Evolutionary conservation across 2,113 vertebrate species (phyloP).

Genomic region (Myotis lucifugus): DNA sequence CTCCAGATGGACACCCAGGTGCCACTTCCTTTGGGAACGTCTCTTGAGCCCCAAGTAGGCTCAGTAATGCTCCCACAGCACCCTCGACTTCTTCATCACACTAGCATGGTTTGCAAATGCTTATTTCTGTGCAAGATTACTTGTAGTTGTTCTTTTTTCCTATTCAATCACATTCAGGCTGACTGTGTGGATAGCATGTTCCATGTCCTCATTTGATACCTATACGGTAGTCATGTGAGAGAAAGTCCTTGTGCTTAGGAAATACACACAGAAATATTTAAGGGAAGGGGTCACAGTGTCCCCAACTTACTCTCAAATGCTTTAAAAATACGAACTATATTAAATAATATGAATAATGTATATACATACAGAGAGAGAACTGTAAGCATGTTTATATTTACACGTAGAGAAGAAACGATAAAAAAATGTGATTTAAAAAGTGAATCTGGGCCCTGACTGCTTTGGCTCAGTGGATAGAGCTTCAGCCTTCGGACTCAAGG

Average conservation of each 20-base stretch:
- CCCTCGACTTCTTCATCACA: background rate
- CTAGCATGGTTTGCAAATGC: background rate
- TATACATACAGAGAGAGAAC: background rate
- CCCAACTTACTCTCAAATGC: background rate
- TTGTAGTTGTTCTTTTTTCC: background rate
- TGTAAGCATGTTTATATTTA: background rate
- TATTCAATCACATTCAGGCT: background rate
- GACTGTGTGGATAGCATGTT: background rate
- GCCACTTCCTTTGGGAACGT: background rate
- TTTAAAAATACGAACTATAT: background rate
- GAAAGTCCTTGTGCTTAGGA: background rate
- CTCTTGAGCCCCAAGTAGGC: background rate
- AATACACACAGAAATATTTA: background rate
- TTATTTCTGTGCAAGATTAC: background rate
- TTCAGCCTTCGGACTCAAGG: no score
- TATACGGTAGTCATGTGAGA: background rate
- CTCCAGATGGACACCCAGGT: background rate
- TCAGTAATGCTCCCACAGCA: rapidly evolving
- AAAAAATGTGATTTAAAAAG: background rate
- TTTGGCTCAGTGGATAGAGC: no score
- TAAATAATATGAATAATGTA: background rate
- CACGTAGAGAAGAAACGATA: background rate
- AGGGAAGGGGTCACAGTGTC: background rate
- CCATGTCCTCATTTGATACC: background rate
- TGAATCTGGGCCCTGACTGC: background rate